phyloP scores from a whole-genome alignment of 2,888 invertebrate species.

The Theretra japonica region DNA sequence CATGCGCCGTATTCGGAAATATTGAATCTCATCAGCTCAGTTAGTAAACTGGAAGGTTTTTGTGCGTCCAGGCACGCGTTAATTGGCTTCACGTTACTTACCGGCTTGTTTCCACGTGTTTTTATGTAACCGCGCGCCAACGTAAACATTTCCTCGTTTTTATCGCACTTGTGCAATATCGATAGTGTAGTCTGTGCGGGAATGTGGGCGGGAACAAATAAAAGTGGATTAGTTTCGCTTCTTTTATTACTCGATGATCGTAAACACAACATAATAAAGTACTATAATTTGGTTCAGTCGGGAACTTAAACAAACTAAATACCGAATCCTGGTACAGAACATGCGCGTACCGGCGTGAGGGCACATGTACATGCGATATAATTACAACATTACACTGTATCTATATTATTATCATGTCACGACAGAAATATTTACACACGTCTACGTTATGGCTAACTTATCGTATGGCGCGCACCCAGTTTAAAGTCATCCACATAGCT shows the following conservation, averaged over 20 bases:
- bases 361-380: conserved; percentile 50
- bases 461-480: conserved; percentile 69
- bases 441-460: conserved; percentile 64
- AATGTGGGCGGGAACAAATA: conserved; percentile 37
- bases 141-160: conserved; percentile 36
- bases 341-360: conserved; percentile 57
- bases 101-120: conserved; percentile 56
- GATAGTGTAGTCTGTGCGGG: conserved; percentile 17
- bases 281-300: conserved; percentile 84
- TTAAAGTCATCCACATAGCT: conserved; percentile 48
- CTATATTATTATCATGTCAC: conserved; percentile 50
- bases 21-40: conserved; percentile 35
- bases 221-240: conserved; percentile 56
- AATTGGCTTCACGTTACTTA: conserved; percentile 65
- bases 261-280: conserved; percentile 77
- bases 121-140: conserved; percentile 46
- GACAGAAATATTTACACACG: conserved; percentile 48
- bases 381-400: conserved; percentile 33
- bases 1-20: conserved; percentile 44
- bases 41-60: conserved; percentile 8
- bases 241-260: conserved; percentile 76
- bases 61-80: conserved; percentile 42
- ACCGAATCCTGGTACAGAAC: conserved; percentile 78
- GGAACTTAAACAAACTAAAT: conserved; percentile 81
- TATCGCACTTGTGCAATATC: conserved; percentile 26